phyloP scores from a whole-genome alignment of 2,113 vertebrate genomes.

The Oxyruncus cristatus region DNA sequence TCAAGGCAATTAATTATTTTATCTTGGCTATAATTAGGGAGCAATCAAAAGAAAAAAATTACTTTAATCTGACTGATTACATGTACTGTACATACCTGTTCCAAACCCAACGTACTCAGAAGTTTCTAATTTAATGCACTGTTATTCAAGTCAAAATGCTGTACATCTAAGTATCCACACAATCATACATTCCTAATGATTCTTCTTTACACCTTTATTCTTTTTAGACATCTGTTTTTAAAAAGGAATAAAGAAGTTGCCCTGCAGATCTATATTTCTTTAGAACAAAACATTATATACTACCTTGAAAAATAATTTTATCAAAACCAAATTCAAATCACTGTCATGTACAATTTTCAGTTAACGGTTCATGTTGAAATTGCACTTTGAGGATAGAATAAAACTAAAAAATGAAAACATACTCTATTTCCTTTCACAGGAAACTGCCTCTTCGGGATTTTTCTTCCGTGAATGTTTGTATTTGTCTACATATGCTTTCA shows the following conservation, averaged over 20 bases:
- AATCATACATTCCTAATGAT: conserved; percentile 62
- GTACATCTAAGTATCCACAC: conserved; percentile 74
- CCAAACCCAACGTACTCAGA: conserved; percentile 66
- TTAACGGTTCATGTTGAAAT: conserved; percentile 82
- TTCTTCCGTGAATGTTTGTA: conserved; percentile 94
- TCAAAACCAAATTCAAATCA: conserved; percentile 85
- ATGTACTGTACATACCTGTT: conserved; percentile 70
- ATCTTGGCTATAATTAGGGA: conserved; percentile 73
- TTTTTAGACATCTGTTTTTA: conserved; percentile 72
- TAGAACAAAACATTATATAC: conserved; percentile 79
- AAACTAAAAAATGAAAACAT: background rate
- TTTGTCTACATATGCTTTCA: conserved; percentile 97
- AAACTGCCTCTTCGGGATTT: conserved; percentile 72
- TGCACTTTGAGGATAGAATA: conserved; percentile 87
- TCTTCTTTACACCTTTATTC: conserved; percentile 60
- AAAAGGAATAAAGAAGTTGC: conserved; percentile 73
- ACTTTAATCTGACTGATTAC: conserved; percentile 72
- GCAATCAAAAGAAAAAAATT: conserved; percentile 67
- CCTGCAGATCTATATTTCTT: conserved; percentile 75
- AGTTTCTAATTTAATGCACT: conserved; percentile 67
- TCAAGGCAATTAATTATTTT: conserved; percentile 78
- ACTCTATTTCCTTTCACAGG: conserved; percentile 67
- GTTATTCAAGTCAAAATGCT: conserved; percentile 70
- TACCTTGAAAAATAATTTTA: conserved; percentile 89
- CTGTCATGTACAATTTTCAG: conserved; percentile 72